A percentile compares a stretch with the other conserved stretches of the same genome.
These are phyloP conservation scores for Amaurobius ferox DNA, from an alignment of 2,888 invertebrate genomes.

Conservation along the genomic window DNA sequence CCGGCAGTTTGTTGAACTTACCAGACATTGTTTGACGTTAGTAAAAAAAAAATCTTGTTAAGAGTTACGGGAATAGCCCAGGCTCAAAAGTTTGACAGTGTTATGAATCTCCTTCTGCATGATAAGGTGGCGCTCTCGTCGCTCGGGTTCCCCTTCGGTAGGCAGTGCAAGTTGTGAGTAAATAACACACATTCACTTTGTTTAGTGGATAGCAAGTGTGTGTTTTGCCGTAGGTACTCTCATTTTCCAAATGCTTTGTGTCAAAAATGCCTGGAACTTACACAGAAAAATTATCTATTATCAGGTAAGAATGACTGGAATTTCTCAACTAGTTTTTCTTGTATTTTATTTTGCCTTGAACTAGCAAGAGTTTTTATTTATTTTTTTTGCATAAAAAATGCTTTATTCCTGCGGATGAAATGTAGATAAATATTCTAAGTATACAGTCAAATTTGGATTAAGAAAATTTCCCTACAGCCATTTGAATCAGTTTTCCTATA, in stretches of 20 bases:
- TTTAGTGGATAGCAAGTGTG: not conserved
- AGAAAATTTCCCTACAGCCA: too few relatives aligned
- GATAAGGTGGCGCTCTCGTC: not conserved
- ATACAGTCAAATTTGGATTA: too few relatives aligned
- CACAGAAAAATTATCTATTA: slow-evolving; percentile 62
- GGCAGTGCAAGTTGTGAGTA: not conserved
- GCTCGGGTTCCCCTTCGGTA: not conserved
- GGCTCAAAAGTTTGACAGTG: not conserved
- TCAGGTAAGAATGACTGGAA: slow-evolving; percentile 34
- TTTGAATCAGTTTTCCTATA: too few relatives aligned
- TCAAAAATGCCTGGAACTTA: slow-evolving; percentile 61
- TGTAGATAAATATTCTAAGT: too few relatives aligned
- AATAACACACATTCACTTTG: not conserved
- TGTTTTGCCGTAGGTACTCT: not conserved
- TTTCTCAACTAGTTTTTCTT: too few relatives aligned
- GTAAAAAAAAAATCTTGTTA: not conserved
- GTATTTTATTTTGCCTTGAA: too few relatives aligned
- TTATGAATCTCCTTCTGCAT: not conserved
- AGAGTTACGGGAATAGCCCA: not conserved
- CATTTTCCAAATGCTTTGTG: slow-evolving; percentile 20
- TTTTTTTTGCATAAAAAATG: too few relatives aligned
- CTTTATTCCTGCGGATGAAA: too few relatives aligned
- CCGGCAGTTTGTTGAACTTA: slow-evolving; percentile 18
- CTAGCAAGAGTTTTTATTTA: too few relatives aligned
- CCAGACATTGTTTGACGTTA: not conserved